Percentiles rank a stretch among this genome's conserved stretches.
Evolutionary conservation across 1,140 invertebrate genomes (phyloP).

Genomic region (Drosophila punjabiensis): DNA sequence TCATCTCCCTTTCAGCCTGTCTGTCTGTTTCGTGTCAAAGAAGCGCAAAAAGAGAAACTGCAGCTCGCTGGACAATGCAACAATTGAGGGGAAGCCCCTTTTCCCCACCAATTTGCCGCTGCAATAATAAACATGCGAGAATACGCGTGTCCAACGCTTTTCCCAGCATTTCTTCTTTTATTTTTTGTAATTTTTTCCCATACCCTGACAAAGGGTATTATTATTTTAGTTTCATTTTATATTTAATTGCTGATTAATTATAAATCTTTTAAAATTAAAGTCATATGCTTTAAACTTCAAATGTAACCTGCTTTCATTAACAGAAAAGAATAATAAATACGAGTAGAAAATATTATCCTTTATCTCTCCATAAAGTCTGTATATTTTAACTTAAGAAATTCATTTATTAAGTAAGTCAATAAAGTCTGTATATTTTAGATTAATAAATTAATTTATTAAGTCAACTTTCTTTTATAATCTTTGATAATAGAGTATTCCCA

Average conservation of each 20-base stretch:
- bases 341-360: too few species aligned
- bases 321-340: too few species aligned
- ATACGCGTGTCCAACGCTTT: slow-evolving; percentile 63
- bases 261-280: not conserved
- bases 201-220: not conserved
- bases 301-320: too few species aligned
- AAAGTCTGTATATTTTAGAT: too few species aligned
- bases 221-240: not conserved
- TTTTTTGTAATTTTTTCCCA: not conserved
- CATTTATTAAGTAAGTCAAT: too few species aligned
- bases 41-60: slow-evolving; percentile 19
- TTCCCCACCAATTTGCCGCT: slow-evolving; percentile 27
- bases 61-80: slow-evolving; percentile 41
- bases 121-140: slow-evolving; percentile 74
- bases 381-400: too few species aligned
- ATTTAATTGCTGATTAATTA: not conserved
- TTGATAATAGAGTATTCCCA: not conserved
- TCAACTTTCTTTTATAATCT: not conserved
- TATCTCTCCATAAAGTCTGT: too few species aligned
- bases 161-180: not conserved
- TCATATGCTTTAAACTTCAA: too few species aligned
- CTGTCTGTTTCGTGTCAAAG: slow-evolving; percentile 35
- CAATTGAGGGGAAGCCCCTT: slow-evolving; percentile 11
- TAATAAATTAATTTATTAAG: too few species aligned
- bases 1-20: not conserved